Conservation (phyloP, 2,113 vertebrate genomes). For the Dolichotis patagonum region DNA sequence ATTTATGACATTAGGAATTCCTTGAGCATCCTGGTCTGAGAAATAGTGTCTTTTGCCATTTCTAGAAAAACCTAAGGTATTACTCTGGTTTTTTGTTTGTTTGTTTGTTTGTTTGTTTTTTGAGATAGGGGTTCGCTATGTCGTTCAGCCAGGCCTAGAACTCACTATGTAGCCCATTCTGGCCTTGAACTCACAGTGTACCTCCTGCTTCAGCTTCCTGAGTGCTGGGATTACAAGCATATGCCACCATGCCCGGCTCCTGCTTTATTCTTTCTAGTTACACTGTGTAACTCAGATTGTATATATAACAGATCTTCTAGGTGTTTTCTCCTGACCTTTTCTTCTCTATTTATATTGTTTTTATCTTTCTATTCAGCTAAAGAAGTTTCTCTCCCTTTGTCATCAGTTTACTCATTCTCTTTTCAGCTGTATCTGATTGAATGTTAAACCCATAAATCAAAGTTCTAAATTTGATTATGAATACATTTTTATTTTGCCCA, state of each 20-base stretch:
- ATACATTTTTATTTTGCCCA: constrained; percentile 45
- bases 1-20: constrained; percentile 4
- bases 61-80: not conserved
- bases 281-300: not conserved
- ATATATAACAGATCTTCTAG: not conserved
- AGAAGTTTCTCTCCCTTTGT: constrained; percentile 16
- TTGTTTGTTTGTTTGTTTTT: too few relatives aligned
- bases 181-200: too few relatives aligned
- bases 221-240: too few relatives aligned
- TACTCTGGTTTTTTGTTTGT: not conserved
- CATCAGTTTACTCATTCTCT: constrained; percentile 51
- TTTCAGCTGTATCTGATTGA: constrained; percentile 15
- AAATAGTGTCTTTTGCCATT: not conserved
- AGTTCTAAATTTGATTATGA: constrained; percentile 22
- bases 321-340: not conserved
- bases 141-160: too few relatives aligned
- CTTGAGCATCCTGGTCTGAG: not conserved
- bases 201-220: too few relatives aligned
- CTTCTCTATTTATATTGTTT: not conserved
- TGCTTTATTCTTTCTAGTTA: not conserved
- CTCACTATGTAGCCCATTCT: too few relatives aligned
- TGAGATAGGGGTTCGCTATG: too few relatives aligned
- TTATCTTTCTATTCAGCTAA: not conserved
- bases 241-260: too few relatives aligned
- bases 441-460: not conserved